These are phyloP conservation scores for Choristoneura rosaceana DNA, from an alignment of 2,888 invertebrate genomes.

Conservation along the genomic window DNA sequence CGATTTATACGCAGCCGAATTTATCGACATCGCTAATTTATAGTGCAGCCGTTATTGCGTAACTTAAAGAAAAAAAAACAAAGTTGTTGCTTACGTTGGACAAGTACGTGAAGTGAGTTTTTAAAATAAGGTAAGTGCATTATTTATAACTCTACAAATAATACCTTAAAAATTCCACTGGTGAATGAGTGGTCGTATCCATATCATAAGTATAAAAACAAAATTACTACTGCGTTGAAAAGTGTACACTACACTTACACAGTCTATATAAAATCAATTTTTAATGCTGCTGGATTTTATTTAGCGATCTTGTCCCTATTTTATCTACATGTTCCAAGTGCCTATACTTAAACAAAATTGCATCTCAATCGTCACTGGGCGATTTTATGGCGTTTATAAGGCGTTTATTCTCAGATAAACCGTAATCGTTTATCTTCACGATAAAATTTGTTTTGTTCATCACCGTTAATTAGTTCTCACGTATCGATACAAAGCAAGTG, in stretches of 20 bases:
- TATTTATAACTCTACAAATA: too few species aligned
- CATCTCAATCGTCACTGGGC: conserved; percentile 47
- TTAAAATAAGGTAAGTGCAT: neutral
- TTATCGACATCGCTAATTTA: conserved; percentile 80
- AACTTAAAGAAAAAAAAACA: neutral
- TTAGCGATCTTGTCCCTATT: too few species aligned
- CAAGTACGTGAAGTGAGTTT: neutral
- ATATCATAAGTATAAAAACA: too few species aligned
- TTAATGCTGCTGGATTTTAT: too few species aligned
- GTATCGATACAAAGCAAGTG: conserved; percentile 43
- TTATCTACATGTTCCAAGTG: neutral
- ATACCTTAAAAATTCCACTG: too few species aligned
- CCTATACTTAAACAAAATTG: conserved; percentile 51
- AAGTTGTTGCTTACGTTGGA: neutral
- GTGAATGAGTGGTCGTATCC: too few species aligned
- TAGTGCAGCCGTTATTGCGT: conserved; percentile 58
- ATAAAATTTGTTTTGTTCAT: conserved; percentile 48
- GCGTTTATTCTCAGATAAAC: conserved; percentile 42
- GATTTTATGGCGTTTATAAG: conserved; percentile 38
- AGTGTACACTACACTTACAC: too few species aligned
- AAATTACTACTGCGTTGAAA: too few species aligned
- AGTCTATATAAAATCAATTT: too few species aligned
- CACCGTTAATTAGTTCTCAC: conserved; percentile 51
- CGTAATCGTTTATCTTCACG: conserved; percentile 42
- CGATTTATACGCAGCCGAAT: conserved; percentile 83